Conservation (phyloP, 1,140 invertebrate species). For the Thalassaphorura encarpata region DNA sequence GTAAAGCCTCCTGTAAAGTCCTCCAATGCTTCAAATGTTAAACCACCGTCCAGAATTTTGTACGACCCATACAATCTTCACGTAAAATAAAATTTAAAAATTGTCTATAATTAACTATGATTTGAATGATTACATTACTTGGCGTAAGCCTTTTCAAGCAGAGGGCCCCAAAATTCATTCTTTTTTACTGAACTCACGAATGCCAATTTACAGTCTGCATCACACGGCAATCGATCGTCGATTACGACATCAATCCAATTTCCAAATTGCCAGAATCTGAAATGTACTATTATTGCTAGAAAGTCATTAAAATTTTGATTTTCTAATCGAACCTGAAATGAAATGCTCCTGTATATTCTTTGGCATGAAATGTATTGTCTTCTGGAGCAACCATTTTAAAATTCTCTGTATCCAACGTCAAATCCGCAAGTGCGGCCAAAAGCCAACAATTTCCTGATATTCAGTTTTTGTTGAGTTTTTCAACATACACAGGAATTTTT, state of each 20-base stretch:
- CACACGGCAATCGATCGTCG: slow-evolving; percentile 56
- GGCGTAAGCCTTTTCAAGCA: slow-evolving; percentile 66
- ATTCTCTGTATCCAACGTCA: slow-evolving; percentile 46
- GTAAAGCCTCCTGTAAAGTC: slow-evolving; percentile 56
- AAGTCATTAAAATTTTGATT: slow-evolving; percentile 41
- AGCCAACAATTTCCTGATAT: slow-evolving; percentile 54
- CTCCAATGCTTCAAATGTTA: slow-evolving; percentile 52
- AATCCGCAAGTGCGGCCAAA: slow-evolving; percentile 50
- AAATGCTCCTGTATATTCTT: slow-evolving; percentile 45
- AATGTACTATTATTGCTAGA: slow-evolving; percentile 35
- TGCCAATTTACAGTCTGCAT: slow-evolving; percentile 49
- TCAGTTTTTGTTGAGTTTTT: too few relatives aligned
- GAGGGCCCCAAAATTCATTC: slow-evolving; percentile 56
- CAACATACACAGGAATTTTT: too few relatives aligned
- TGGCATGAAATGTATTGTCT: slow-evolving; percentile 46
- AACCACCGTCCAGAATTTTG: slow-evolving; percentile 53
- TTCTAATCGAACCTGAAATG: slow-evolving; percentile 37
- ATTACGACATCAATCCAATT: slow-evolving; percentile 60
- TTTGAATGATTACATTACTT: slow-evolving; percentile 45
- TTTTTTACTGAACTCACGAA: slow-evolving; percentile 51
- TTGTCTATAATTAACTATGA: not conserved
- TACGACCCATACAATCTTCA: slow-evolving; percentile 47
- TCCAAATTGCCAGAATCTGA: slow-evolving; percentile 56
- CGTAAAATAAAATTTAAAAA: slow-evolving; percentile 9
- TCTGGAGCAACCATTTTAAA: slow-evolving; percentile 48